Evolutionary conservation across 1,140 invertebrate genomes (phyloP).

Genomic region (Maniola jurtina): DNA sequence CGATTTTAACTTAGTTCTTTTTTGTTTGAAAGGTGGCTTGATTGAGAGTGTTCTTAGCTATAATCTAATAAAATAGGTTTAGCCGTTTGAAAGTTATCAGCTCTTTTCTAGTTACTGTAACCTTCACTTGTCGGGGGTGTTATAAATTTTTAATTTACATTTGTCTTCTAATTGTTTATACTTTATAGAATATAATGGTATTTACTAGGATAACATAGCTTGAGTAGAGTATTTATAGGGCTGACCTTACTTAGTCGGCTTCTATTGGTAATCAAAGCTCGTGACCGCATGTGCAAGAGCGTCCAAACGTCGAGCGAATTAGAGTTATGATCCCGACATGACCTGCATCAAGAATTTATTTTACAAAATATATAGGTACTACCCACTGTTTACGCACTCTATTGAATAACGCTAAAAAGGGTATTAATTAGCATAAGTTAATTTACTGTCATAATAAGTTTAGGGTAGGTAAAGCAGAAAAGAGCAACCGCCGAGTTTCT

Average conservation of each 20-base stretch:
- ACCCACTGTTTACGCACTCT: background rate
- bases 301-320: constrained; percentile 30
- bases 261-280: constrained; percentile 23
- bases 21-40: too few species aligned
- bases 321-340: constrained; percentile 25
- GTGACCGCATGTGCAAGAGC: constrained; percentile 32
- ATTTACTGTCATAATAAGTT: background rate
- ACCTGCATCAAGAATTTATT: constrained; percentile 6
- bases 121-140: too few species aligned
- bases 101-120: too few species aligned
- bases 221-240: background rate
- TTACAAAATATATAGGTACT: background rate
- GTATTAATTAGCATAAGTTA: background rate
- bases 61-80: too few species aligned
- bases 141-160: too few species aligned
- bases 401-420: background rate
- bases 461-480: too few species aligned
- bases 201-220: constrained; percentile 1
- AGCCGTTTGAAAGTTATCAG: too few species aligned
- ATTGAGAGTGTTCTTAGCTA: too few species aligned
- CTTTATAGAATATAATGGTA: background rate
- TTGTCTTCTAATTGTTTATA: too few species aligned
- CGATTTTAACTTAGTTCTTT: too few species aligned
- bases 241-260: constrained; percentile 27
- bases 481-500: too few species aligned